phyloP scores from a whole-genome alignment of 2,888 invertebrate genomes.

The Cephus nigrinus region DNA sequence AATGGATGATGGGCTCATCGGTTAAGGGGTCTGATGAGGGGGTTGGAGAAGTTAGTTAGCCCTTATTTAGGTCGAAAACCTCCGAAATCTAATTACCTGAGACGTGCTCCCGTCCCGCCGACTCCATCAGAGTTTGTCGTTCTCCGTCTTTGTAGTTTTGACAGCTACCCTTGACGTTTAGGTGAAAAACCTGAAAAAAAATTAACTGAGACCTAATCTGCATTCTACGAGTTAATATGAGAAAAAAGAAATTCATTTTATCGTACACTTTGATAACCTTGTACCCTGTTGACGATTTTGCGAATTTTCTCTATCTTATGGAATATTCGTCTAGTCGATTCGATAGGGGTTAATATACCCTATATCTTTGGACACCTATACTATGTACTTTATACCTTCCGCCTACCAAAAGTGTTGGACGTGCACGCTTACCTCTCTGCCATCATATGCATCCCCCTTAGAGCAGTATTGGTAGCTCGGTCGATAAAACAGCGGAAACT shows the following conservation, averaged over 20 bases:
- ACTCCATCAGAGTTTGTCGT: constrained; percentile 18
- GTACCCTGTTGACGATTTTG: background rate
- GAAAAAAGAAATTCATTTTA: background rate
- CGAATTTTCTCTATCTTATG: background rate
- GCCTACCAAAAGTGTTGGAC: background rate
- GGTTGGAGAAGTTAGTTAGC: constrained; percentile 36
- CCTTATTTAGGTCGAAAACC: constrained; percentile 38
- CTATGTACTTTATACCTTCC: background rate
- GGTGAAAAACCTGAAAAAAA: background rate
- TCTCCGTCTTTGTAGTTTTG: background rate
- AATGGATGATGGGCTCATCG: background rate
- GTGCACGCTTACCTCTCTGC: background rate
- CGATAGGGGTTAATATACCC: background rate
- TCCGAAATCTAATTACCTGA: constrained; percentile 42
- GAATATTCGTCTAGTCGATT: background rate
- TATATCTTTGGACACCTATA: background rate
- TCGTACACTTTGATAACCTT: background rate
- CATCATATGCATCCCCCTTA: background rate
- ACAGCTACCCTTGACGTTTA: background rate
- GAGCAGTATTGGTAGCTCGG: background rate
- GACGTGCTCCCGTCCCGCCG: constrained; percentile 15
- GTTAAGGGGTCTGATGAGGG: constrained; percentile 13
- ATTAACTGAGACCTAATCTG: background rate
- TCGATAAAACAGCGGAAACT: constrained; percentile 27
- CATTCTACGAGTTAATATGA: background rate